Conservation (phyloP, 1,140 invertebrate genomes). For the Saxidomus purpurata region DNA sequence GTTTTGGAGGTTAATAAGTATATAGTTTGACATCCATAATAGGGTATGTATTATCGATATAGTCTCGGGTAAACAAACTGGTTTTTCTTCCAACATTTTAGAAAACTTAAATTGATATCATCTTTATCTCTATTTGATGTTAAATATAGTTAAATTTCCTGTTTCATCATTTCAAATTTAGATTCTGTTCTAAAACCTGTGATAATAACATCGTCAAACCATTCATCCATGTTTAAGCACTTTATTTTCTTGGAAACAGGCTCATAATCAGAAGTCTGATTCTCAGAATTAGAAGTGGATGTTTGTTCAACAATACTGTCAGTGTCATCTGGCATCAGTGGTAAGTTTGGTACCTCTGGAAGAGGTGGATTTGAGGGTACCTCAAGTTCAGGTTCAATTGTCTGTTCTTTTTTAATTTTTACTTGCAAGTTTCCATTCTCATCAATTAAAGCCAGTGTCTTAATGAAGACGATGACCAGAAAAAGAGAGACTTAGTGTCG, state of each 20-base stretch:
- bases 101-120: neutral
- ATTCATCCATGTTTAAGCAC: conserved; percentile 58
- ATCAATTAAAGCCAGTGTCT: neutral
- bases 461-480: neutral
- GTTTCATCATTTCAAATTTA: neutral
- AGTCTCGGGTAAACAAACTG: neutral
- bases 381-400: neutral
- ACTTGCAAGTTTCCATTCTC: conserved; percentile 7
- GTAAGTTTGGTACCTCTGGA: neutral
- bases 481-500: conserved; percentile 14
- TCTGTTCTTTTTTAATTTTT: neutral
- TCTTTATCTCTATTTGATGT: neutral
- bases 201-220: conserved; percentile 57
- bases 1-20: no score
- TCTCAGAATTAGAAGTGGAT: neutral
- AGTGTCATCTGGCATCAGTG: no score
- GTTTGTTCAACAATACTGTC: neutral
- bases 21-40: no score
- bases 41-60: no score
- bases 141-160: conserved; percentile 39
- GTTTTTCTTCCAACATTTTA: neutral
- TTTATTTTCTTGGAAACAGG: neutral
- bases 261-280: neutral
- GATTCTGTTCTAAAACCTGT: neutral
- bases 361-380: neutral